These are phyloP conservation scores for Psephotus haematonotus DNA, from an alignment of 2,113 vertebrate species.

Conservation along the genomic window DNA sequence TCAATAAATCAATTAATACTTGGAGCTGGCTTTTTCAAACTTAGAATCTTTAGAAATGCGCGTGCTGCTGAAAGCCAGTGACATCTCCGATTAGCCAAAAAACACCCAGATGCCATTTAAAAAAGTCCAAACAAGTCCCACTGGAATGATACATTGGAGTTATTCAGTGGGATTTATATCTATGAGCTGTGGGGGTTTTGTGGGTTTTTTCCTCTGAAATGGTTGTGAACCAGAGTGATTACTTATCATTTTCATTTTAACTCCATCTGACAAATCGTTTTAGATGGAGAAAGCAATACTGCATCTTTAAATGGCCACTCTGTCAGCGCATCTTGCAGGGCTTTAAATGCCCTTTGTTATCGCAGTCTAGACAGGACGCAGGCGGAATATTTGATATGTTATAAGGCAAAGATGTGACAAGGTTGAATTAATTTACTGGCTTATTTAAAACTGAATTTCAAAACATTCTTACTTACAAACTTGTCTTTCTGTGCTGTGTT, in stretches of 20 bases:
- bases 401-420: constrained; percentile 74
- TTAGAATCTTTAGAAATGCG: not conserved
- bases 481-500: not conserved
- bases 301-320: constrained; percentile 81
- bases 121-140: constrained; percentile 12
- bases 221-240: constrained; percentile 67
- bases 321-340: constrained; percentile 76
- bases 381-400: constrained; percentile 78
- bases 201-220: constrained; percentile 8
- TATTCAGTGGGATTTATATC: constrained; percentile 37
- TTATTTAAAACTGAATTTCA: constrained; percentile 71
- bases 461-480: constrained; percentile 57
- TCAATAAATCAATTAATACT: not conserved
- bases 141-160: constrained; percentile 4
- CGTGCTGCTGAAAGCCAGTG: not conserved
- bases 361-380: constrained; percentile 84
- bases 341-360: constrained; percentile 85
- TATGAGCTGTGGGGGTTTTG: constrained; percentile 5
- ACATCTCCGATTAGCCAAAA: not conserved
- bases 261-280: constrained; percentile 78
- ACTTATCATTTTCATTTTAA: constrained; percentile 79
- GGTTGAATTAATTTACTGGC: constrained; percentile 74
- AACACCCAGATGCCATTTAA: not conserved
- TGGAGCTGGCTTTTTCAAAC: not conserved
- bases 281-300: constrained; percentile 69